phyloP scores from a whole-genome alignment of 2,888 invertebrate species.

The Pandemis cinnamomeana region DNA sequence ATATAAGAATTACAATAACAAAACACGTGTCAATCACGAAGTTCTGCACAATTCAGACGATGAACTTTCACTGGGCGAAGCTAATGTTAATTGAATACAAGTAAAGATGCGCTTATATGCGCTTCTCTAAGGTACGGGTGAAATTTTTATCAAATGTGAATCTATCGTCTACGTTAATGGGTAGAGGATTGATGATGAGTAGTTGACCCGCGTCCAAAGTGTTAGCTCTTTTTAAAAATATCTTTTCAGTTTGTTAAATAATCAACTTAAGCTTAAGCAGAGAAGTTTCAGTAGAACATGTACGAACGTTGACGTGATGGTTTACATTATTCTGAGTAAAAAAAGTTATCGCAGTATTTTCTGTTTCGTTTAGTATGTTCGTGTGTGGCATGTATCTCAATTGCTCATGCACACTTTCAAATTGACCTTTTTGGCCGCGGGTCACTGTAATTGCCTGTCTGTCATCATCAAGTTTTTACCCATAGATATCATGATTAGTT shows the following conservation, averaged over 20 bases:
- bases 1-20: slow-evolving; percentile 33
- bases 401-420: slow-evolving; percentile 22
- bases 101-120: slow-evolving; percentile 11
- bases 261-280: too few species aligned
- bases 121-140: slow-evolving; percentile 3
- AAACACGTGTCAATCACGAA: slow-evolving; percentile 31
- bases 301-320: too few species aligned
- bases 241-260: too few species aligned
- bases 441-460: slow-evolving; percentile 26
- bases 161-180: not conserved
- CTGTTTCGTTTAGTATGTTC: not conserved
- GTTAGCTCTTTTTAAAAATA: too few species aligned
- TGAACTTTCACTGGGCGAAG: slow-evolving; percentile 30
- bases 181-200: not conserved
- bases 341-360: not conserved
- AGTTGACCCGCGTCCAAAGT: too few species aligned
- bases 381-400: not conserved
- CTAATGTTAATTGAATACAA: slow-evolving; percentile 30
- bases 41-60: slow-evolving; percentile 10
- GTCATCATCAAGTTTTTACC: slow-evolving; percentile 32
- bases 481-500: slow-evolving; percentile 23
- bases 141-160: not conserved
- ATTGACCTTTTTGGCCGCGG: slow-evolving; percentile 27
- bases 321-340: too few species aligned
- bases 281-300: too few species aligned